Evolutionary conservation across 2,113 vertebrate species (phyloP), one percentile per base, ranked within the genome.

Genomic region (Rhadina sibilatrix): DNA sequence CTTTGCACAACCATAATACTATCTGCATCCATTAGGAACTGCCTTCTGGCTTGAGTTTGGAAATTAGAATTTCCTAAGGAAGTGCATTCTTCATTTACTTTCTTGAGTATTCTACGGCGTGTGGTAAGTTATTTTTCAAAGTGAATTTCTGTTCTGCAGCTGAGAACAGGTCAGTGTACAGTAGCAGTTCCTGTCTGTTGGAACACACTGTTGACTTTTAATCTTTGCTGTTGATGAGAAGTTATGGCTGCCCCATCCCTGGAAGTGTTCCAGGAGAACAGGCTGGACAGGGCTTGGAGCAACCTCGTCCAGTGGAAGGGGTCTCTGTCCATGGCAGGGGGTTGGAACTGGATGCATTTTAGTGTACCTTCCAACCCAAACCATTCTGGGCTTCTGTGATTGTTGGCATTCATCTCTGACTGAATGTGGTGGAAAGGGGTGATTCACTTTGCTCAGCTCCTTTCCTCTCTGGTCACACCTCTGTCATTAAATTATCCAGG

Each of bases 361-460:
- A 12, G 8, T 15, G 23, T 24, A 23, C 47, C 15, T 61, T 53
- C 72, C 46, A 46, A 3, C 23, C 47, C 0, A 0, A 28, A 23
- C 33, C 4, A 5, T 46, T 33, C 38, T 53, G 33, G 33, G 33
- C 38, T 77, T 77, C 37, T 37, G 17, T 31, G 33, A 31, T 27
- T 18, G 31, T 27, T 70, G 27, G 7, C 17, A 7, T 78, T 75
- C 60, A 25, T 65, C 33, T 11, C 21, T 30, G 25, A 6, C 13
- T 37, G n/a, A 60, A 37, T 63, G 8, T 3, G 1, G 8, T 61
- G 78, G 33, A 40, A 65, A 49, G 20, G 23, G 20, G 23, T 23
- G 37, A 28, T 27, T 64, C 22, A 14, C 60, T 15, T 64, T 44
- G 35, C 25, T 35, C 13, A 47, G 17, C 27, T 68, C 33, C 46